These are phyloP conservation scores for Mesorhabditis sp. DNA, from an alignment of 2,888 invertebrate species.

Conservation along the genomic window DNA sequence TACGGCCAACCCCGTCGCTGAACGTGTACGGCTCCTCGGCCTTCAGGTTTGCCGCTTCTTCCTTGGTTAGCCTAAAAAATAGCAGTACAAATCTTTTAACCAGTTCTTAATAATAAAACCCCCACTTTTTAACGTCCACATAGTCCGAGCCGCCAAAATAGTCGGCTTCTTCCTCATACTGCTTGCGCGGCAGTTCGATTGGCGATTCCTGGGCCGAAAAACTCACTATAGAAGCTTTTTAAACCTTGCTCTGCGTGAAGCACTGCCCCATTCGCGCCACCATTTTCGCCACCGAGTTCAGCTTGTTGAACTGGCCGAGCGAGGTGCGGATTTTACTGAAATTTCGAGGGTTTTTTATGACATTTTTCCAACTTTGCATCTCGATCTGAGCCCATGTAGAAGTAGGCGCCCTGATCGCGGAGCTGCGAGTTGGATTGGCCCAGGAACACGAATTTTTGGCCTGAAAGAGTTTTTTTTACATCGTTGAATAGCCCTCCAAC, in stretches of 20 bases:
- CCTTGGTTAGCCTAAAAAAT: neutral
- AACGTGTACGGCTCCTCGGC: constrained; percentile 13
- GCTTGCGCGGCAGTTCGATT: constrained; percentile 9
- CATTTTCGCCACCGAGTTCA: constrained; percentile 53
- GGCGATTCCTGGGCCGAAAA: constrained; percentile 8
- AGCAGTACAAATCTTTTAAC: constrained; percentile 3
- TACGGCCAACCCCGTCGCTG: constrained; percentile 17
- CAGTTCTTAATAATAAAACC: too few species aligned
- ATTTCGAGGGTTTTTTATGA: neutral
- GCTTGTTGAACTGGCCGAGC: constrained; percentile 16
- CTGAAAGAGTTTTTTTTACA: constrained; percentile 7
- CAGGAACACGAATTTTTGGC: constrained; percentile 11
- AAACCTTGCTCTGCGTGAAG: constrained; percentile 52
- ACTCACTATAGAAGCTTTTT: constrained; percentile 2
- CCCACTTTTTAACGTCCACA: neutral
- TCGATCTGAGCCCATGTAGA: neutral
- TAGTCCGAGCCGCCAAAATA: constrained; percentile 14
- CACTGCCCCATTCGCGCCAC: constrained; percentile 59
- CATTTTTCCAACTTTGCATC: neutral
- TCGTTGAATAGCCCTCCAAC: neutral
- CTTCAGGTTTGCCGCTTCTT: neutral
- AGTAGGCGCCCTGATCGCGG: constrained; percentile 18
- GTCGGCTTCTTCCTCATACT: constrained; percentile 11
- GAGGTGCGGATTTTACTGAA: constrained; percentile 14
- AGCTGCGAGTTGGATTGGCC: constrained; percentile 17